Evolutionary conservation across 2,888 invertebrate species (phyloP), one percentile per base, ranked within the genome.

Genomic region (Rhimphoctona megacephalus): DNA sequence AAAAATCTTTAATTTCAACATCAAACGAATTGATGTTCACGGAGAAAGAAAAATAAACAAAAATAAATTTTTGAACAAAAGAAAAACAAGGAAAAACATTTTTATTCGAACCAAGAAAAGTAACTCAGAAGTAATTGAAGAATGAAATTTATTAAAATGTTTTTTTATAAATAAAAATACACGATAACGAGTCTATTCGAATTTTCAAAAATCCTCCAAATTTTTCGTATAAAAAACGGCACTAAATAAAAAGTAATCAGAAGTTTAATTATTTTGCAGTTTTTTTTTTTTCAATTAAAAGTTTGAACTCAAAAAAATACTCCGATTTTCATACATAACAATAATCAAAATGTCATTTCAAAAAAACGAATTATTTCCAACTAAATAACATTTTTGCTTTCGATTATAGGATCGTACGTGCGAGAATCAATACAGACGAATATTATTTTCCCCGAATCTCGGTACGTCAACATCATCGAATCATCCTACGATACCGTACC

Each of bases 401-500:
- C 33, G 73, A 33, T 89, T 89, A 61, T 78, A 93, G 93, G 92
- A 92, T 80, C 92, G 91, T 33, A 89, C 91, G 1, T 90, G 92
- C 72, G 91, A 92, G 69, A 92, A 91, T 88, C 92, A 92, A 43
- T 92, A 92, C 86, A 91, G 92, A 73, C 88, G 91, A 86, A 92
- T 93, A 90, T 91, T 92, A 83, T 89, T 91, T 36, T 91, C 92
- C 19, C 88, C 88, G 74, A 91, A 87, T 73, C 89, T 88, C 25
- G 89, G 90, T 19, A 83, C 89, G 30, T 86, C 90, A 2, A 85
- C 88, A 30, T 89, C 91, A 1, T 87, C 91, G 76, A 90, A 90
- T 2, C 91, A 92, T 86, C 91, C 92, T 14, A 88, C 90, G 25
- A 90, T 91, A 46, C 88, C 91, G 11, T 92, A 90, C 83, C 87